phyloP scores from a whole-genome alignment of 2,888 invertebrate genomes.

The Dasypogon diadema region DNA sequence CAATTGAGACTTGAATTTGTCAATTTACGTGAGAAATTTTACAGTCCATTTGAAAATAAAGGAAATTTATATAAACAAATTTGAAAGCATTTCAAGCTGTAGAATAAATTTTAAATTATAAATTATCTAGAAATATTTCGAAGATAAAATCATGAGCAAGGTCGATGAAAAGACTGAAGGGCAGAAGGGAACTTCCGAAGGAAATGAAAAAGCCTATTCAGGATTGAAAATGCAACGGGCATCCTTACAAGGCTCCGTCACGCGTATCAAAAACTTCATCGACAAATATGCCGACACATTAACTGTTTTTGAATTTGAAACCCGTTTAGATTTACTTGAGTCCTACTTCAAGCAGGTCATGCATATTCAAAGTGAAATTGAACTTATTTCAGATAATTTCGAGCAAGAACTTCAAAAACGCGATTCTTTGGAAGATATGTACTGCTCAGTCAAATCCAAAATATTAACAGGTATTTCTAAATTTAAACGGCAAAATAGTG shows the following conservation, averaged over 20 bases:
- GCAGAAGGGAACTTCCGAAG: not conserved
- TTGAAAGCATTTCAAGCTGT: no score
- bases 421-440: not conserved
- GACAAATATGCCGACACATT: not conserved
- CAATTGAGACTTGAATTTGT: no score
- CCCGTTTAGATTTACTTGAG: not conserved
- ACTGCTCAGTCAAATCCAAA: not conserved
- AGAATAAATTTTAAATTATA: no score
- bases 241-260: not conserved
- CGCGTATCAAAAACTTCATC: not conserved
- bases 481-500: not conserved
- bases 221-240: not conserved
- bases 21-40: no score
- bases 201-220: not conserved
- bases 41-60: no score
- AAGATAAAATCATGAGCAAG: no score
- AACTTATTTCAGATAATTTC: not conserved
- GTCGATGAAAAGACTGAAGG: not conserved
- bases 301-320: not conserved
- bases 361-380: conserved; percentile 2
- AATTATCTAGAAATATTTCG: no score
- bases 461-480: not conserved
- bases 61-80: no score
- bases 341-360: not conserved
- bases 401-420: not conserved